Evolutionary conservation across 1,140 invertebrate genomes (phyloP).

Genomic region (Belonocnema kinseyi): DNA sequence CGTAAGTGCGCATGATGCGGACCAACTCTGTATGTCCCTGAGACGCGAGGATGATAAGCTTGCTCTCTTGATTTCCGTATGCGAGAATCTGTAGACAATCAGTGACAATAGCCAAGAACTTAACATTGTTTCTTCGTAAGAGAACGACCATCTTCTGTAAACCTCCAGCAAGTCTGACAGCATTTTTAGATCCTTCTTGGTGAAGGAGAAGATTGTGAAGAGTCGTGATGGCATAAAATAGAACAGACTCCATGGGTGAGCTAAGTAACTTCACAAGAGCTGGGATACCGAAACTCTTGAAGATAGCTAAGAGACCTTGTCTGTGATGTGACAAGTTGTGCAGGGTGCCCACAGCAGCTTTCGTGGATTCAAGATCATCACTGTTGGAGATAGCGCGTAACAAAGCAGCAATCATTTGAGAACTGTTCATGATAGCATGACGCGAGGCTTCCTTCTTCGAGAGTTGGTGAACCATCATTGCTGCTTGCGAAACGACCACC

Average conservation of each 20-base stretch:
- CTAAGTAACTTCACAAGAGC: slow-evolving; percentile 97
- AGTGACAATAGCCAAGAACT: slow-evolving; percentile 98
- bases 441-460: slow-evolving; percentile 99
- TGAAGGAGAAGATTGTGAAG: slow-evolving; percentile 98
- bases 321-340: slow-evolving; percentile 98
- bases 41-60: slow-evolving; percentile 97
- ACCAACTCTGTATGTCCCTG: slow-evolving; percentile 98
- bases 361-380: slow-evolving; percentile 97
- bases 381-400: slow-evolving; percentile 96
- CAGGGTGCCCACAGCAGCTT: slow-evolving; percentile 96
- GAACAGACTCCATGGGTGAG: slow-evolving; percentile 96
- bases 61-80: slow-evolving; percentile 98
- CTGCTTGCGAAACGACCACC: slow-evolving; percentile 97
- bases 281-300: slow-evolving; percentile 98
- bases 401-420: slow-evolving; percentile 96
- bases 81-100: slow-evolving; percentile 99
- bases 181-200: slow-evolving; percentile 98
- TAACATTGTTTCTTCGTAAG: slow-evolving; percentile 96
- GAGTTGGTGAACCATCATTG: slow-evolving; percentile 99
- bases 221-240: slow-evolving; percentile 99
- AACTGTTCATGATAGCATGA: slow-evolving; percentile 98
- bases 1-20: slow-evolving; percentile 96
- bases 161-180: slow-evolving; percentile 95
- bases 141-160: slow-evolving; percentile 99
- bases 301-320: slow-evolving; percentile 97